Base-by-base conservation (phyloP, 2,888 invertebrate species). In the Parnassius mnemosyne region DNA sequence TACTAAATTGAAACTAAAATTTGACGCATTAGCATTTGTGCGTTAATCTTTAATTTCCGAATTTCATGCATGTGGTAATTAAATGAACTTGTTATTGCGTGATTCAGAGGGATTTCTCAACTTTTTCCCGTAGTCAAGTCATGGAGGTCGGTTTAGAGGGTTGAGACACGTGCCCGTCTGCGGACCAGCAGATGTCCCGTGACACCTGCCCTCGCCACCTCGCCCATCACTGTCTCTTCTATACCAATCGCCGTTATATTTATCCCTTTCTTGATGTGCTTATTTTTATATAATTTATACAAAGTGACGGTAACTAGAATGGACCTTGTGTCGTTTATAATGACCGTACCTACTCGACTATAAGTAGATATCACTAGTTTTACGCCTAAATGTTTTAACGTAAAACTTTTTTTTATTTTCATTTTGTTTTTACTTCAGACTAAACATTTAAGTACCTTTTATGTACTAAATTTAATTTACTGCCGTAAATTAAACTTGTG, bases 281-380 rank as follows among this genome's bases (percentile, higher is more conserved):
- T 88, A 89, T 89, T 91, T 89, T 89, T 87, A 89, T 89, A 87
- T 88, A 91, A 89, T 89, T 88, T 89, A 90, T 89, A 89, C 87
- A 82, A 84, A 85, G 84, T 89, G 86, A 86, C 83, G 87, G 89
- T 88, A 89, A 88, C 87, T 89, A 90, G 90, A 86, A 87, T 85
- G 87, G 83, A 81, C 84, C 84, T 80, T 78, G 80, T 78, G 83
- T 84, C 85, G 79, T 84, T 87, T 86, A 84, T 85, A 87, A 87
- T 87, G 85, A 83, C 83, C 84, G 81, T 80, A 78, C 78, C 73
- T 77, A 78, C 71, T 68, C 62, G 65, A 69, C 78, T 74, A 73
- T 75, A 73, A 71, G 83, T 85, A 84, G 85, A 84, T 86, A 77
- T 34, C 78, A 68, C 73, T 72, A 72, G 69, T 72, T 64, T 53